Evolutionary conservation across 2,888 invertebrate genomes (phyloP).

Genomic region (Plemyria rubiginata): DNA sequence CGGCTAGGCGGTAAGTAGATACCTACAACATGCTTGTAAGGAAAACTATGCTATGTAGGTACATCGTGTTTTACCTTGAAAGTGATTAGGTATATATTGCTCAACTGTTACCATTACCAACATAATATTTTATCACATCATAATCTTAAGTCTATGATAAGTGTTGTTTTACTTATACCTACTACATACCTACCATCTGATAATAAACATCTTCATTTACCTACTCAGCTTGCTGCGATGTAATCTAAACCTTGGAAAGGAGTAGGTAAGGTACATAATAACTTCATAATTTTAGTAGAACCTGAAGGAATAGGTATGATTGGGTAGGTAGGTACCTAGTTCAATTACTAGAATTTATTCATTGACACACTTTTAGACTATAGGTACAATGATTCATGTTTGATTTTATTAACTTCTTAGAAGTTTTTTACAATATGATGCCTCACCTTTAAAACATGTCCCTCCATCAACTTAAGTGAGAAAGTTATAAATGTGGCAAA

Average conservation of each 20-base stretch:
- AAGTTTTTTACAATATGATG: neutral
- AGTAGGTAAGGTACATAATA: neutral
- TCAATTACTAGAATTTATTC: slow-evolving; percentile 7
- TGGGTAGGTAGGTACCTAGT: neutral
- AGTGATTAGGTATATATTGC: no score
- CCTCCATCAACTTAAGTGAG: no score
- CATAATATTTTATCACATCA: neutral
- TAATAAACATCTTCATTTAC: no score
- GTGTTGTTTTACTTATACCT: no score
- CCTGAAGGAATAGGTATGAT: neutral
- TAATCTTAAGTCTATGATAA: no score
- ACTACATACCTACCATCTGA: no score
- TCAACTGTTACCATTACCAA: no score
- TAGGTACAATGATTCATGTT: neutral
- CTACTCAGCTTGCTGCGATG: neutral
- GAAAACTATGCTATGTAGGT: no score
- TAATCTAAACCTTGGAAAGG: neutral
- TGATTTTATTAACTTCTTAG: no score
- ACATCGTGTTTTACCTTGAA: neutral
- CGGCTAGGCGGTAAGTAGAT: slow-evolving; percentile 90
- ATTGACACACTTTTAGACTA: slow-evolving; percentile 13
- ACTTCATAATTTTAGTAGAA: neutral
- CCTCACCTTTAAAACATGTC: no score
- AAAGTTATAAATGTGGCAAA: no score
- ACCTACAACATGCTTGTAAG: slow-evolving; percentile 1